Conservation (phyloP, 2,888 invertebrate genomes). For the Pachycephus smyrnensis region DNA sequence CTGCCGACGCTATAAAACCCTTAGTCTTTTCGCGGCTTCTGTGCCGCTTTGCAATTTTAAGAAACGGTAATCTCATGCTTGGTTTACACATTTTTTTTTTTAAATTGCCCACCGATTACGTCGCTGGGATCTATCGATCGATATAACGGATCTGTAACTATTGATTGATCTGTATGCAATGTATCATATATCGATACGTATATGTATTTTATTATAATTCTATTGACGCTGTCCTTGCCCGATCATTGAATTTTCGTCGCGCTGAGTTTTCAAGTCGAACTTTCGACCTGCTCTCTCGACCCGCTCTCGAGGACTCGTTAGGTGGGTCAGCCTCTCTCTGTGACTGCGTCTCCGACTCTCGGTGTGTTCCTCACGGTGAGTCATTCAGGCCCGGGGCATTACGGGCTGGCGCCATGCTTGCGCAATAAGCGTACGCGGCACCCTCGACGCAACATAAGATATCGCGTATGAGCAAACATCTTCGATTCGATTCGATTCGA, state of each 20-base stretch:
- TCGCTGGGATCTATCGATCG: background rate
- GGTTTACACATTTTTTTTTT: background rate
- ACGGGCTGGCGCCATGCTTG: slow-evolving; percentile 62
- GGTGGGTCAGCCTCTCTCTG: slow-evolving; percentile 51
- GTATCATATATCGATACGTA: slow-evolving; percentile 24
- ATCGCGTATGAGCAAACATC: slow-evolving; percentile 4
- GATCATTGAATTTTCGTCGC: background rate
- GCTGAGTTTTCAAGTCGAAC: background rate
- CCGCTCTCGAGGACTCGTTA: slow-evolving; percentile 26
- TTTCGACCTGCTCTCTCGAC: background rate
- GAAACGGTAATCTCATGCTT: background rate
- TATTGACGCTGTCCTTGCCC: background rate
- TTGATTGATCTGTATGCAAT: background rate
- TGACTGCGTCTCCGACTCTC: slow-evolving; percentile 26
- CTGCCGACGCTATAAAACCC: slow-evolving; percentile 43
- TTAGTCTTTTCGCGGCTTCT: slow-evolving; percentile 42
- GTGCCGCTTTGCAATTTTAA: slow-evolving; percentile 21
- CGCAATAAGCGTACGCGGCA: slow-evolving; percentile 43
- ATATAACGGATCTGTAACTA: background rate
- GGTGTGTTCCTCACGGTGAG: slow-evolving; percentile 51
- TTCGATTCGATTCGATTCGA: background rate
- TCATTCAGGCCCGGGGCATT: slow-evolving; percentile 51
- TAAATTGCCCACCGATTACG: background rate
- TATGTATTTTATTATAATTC: background rate
- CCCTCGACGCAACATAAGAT: slow-evolving; percentile 12